Conservation (phyloP, 2,888 invertebrate genomes). For the Synanthedon myopaeformis region DNA sequence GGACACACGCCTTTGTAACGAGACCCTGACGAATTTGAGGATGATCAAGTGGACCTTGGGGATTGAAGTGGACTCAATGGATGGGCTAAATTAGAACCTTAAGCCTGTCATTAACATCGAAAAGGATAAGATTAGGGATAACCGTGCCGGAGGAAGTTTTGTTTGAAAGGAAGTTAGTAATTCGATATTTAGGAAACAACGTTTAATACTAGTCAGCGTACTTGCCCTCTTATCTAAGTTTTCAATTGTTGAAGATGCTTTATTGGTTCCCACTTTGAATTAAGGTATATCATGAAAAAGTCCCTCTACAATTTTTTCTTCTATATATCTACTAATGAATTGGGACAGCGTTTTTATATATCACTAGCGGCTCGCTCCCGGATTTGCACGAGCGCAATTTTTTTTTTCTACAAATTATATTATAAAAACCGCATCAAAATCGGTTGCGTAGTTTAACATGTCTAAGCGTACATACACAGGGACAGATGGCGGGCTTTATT, state of each 20-base stretch:
- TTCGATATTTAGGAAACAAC: background rate
- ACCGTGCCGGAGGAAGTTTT: background rate
- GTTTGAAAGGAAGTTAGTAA: background rate
- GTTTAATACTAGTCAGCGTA: background rate
- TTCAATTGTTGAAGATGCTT: background rate
- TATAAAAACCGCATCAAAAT: too few relatives aligned
- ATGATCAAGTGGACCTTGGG: conserved; percentile 52
- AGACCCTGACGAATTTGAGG: conserved; percentile 40
- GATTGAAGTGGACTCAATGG: conserved; percentile 27
- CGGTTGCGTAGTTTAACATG: too few relatives aligned
- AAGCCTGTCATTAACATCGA: conserved; percentile 5
- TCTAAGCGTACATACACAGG: too few relatives aligned
- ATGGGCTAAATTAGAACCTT: conserved; percentile 29
- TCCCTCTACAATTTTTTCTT: too few relatives aligned
- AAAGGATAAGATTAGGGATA: background rate
- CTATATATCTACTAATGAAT: too few relatives aligned
- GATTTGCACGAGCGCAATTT: too few relatives aligned
- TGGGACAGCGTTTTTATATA: too few relatives aligned
- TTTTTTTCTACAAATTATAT: too few relatives aligned
- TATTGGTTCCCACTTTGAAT: background rate
- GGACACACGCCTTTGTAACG: conserved; percentile 39
- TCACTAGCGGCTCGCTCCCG: too few relatives aligned
- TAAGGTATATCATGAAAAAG: too few relatives aligned
- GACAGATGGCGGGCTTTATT: too few relatives aligned
- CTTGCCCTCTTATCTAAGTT: background rate